Evolutionary conservation across 2,113 vertebrate species (phyloP), one percentile per base, ranked within the genome.

Genomic region (Asarcornis scutulata): DNA sequence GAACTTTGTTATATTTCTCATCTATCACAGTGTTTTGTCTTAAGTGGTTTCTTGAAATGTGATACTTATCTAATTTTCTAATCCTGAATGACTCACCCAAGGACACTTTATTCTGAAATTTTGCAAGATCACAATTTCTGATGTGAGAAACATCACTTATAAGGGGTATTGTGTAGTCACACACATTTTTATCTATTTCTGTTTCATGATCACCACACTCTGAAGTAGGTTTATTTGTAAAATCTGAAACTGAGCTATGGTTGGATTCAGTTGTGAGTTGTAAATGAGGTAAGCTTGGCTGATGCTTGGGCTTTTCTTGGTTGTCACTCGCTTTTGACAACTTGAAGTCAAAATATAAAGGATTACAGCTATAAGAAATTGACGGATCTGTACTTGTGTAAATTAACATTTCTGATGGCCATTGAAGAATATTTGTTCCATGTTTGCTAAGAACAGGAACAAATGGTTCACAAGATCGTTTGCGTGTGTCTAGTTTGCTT

Each of bases 301-400:
- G 82, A 31, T 69, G 36, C 36, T 97, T 98, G 67, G 48, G 91
- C 86, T 97, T 98, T 52, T 96, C 96, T 62, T 92, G 92, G 63
- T 76, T 91, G n/a, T 94, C 95, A 34, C 80, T 98, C 88, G 91
- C 59, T 96, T 85, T 98, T 22, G 98, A 98, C 58, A 98, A 97
- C 78, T 97, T 98, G 85, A 99, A 99, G 91, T 99, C 98, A 97
- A 99, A 99, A 94, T 98, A 98, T 56, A 99, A 98, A 79, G 99
- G 99, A 92, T 99, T 99, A 78, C 99, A 99, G 79, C 99, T 98
- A 4, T 98, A 99, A 17, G 99, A 98, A 94, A 99, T 86, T 0
- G 98, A 97, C n/a, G 98, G 99, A 55, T 98, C 96, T 23, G 98
- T 98, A 64, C 73, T 97, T 21, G 99, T 99, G 68, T 98, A 98